Percentiles rank a stretch among this genome's conserved stretches.
Conservation (phyloP, 2,797 vertebrate genomes). For the Gadopsis bispinosus region DNA sequence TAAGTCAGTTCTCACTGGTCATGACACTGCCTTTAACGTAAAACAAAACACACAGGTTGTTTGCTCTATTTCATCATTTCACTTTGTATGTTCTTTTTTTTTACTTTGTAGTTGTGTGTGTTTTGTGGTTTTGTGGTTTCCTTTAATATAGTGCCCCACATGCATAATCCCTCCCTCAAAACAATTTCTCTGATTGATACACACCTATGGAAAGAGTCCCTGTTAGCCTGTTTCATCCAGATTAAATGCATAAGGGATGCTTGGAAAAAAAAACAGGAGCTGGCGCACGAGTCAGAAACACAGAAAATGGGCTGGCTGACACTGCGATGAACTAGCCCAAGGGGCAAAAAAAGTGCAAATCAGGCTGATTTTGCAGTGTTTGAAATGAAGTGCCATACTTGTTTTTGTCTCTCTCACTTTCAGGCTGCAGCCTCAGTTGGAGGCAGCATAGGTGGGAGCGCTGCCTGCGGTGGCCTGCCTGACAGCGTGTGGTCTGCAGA, state of each 20-base stretch:
- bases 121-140: neutral
- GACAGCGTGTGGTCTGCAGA: slow-evolving; percentile 54
- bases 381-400: slow-evolving; percentile 45
- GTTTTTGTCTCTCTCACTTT: slow-evolving; percentile 30
- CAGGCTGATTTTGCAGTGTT: slow-evolving; percentile 21
- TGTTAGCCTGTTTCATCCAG: slow-evolving; percentile 18
- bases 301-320: slow-evolving; percentile 8
- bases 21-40: neutral
- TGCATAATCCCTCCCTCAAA: neutral
- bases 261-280: slow-evolving; percentile 18
- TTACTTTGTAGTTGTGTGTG: neutral
- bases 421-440: slow-evolving; percentile 19
- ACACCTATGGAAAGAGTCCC: neutral
- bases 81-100: neutral
- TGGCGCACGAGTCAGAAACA: neutral
- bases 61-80: neutral
- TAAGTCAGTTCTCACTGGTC: neutral
- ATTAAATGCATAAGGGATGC: slow-evolving; percentile 11
- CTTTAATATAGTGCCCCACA: neutral
- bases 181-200: neutral
- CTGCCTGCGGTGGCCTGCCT: slow-evolving; percentile 35
- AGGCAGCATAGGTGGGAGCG: slow-evolving; percentile 9
- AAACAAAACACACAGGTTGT: neutral
- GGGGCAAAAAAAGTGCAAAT: slow-evolving; percentile 31
- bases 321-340: neutral